These are phyloP conservation scores for Stegodyphus mimosarum DNA, from an alignment of 1,140 invertebrate species.

Conservation along the genomic window DNA sequence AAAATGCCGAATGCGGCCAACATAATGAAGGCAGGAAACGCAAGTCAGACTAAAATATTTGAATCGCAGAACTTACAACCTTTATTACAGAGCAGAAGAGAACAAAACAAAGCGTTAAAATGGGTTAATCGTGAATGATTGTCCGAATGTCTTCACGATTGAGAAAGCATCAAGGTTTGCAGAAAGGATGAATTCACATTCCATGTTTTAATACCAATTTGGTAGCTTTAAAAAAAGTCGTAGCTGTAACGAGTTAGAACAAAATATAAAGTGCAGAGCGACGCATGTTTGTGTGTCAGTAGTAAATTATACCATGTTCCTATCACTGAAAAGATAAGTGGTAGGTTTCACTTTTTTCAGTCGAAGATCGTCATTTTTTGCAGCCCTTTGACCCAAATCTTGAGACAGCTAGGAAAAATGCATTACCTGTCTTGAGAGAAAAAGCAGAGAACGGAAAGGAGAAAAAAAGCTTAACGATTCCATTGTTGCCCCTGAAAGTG, in stretches of 20 bases:
- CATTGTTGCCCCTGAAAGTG: slow-evolving; percentile 19
- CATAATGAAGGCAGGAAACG: no score
- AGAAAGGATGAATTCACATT: slow-evolving; percentile 14
- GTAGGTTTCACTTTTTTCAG: slow-evolving; percentile 50
- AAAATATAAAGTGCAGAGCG: slow-evolving; percentile 36
- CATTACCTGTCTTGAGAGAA: slow-evolving; percentile 17
- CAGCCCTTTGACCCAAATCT: slow-evolving; percentile 52
- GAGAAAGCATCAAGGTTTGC: slow-evolving; percentile 20
- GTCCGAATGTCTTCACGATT: slow-evolving; percentile 16
- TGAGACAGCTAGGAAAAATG: slow-evolving; percentile 17
- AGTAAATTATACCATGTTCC: slow-evolving; percentile 54
- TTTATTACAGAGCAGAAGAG: no score
- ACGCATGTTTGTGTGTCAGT: slow-evolving; percentile 39
- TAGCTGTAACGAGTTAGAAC: background rate
- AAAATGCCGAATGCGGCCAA: no score
- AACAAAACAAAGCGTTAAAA: no score
- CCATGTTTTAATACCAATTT: slow-evolving; percentile 4
- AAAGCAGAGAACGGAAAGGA: background rate
- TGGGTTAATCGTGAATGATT: background rate
- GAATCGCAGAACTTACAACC: no score
- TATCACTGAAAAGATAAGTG: slow-evolving; percentile 57
- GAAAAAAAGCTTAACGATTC: slow-evolving; percentile 35
- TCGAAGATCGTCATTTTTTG: slow-evolving; percentile 3
- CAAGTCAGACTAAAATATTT: no score
- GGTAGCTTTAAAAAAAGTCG: background rate